Percentiles rank a stretch among this genome's conserved stretches.
These are phyloP conservation scores for Cybosia mesomella DNA, from an alignment of 2,888 invertebrate species.

Conservation along the genomic window DNA sequence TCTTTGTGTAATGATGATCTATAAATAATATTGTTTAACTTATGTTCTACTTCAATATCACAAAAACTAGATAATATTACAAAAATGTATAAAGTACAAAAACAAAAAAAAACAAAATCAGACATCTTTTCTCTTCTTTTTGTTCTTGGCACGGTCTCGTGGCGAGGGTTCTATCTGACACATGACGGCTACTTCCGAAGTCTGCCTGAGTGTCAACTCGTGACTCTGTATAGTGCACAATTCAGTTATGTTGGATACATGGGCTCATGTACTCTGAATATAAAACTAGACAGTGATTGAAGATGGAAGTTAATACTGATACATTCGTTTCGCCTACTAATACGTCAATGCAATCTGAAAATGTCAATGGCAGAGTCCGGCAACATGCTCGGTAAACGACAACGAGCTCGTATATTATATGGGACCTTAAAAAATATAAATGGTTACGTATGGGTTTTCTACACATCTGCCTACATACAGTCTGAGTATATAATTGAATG, in stretches of 20 bases:
- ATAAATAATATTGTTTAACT: not conserved
- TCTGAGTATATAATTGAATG: no score
- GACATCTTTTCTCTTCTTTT: conserved; percentile 86
- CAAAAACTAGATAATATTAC: conserved; percentile 17
- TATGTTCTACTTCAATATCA: not conserved
- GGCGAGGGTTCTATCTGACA: conserved; percentile 78
- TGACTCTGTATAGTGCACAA: conserved; percentile 62
- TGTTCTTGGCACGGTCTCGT: conserved; percentile 62
- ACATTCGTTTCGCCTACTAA: not conserved
- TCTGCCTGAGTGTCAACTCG: conserved; percentile 63
- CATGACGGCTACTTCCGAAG: conserved; percentile 69
- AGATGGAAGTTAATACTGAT: not conserved
- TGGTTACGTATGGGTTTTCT: no score
- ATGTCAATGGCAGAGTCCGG: not conserved
- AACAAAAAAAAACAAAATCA: conserved; percentile 16
- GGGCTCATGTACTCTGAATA: not conserved
- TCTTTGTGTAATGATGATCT: not conserved
- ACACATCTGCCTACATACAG: no score
- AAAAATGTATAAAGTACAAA: conserved; percentile 15
- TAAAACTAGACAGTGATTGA: not conserved
- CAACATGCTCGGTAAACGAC: not conserved
- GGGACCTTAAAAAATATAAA: no score
- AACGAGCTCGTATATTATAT: not conserved
- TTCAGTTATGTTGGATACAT: not conserved
- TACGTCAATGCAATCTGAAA: no score